These are phyloP conservation scores for Pantherophis alleghaniensis DNA, from an alignment of 2,797 vertebrate genomes.

Conservation along the genomic window DNA sequence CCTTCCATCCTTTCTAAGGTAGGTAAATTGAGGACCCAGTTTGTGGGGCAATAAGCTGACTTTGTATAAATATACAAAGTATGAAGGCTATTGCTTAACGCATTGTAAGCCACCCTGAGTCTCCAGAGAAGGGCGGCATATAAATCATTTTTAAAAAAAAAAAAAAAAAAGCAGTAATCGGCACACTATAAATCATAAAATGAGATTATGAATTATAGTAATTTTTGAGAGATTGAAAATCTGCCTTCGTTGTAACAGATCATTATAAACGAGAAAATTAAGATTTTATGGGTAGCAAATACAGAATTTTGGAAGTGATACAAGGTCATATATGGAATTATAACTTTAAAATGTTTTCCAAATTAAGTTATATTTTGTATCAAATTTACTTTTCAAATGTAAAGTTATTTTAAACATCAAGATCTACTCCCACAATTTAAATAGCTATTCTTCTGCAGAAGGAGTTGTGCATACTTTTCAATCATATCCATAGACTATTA, in stretches of 20 bases:
- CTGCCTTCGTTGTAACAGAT: background rate
- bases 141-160: no score
- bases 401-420: background rate
- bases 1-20: no score
- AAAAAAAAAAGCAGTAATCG: background rate
- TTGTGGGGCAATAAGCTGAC: no score
- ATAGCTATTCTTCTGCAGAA: background rate
- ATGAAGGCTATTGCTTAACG: no score
- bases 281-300: background rate
- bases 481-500: background rate
- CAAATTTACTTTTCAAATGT: background rate
- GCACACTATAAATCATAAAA: background rate
- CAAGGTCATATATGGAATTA: background rate
- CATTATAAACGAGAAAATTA: background rate
- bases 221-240: background rate
- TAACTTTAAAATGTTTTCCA: background rate
- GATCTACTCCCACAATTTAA: background rate
- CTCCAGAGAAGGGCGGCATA: no score
- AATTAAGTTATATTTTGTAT: background rate
- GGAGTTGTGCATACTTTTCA: background rate
- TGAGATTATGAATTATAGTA: background rate
- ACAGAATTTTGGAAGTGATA: background rate
- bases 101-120: no score
- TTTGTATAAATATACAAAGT: no score
- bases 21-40: no score